Percentiles rank a stretch among this genome's conserved stretches.
Conservation (phyloP, 2,113 vertebrate genomes). For the Catharus bicknelli region DNA sequence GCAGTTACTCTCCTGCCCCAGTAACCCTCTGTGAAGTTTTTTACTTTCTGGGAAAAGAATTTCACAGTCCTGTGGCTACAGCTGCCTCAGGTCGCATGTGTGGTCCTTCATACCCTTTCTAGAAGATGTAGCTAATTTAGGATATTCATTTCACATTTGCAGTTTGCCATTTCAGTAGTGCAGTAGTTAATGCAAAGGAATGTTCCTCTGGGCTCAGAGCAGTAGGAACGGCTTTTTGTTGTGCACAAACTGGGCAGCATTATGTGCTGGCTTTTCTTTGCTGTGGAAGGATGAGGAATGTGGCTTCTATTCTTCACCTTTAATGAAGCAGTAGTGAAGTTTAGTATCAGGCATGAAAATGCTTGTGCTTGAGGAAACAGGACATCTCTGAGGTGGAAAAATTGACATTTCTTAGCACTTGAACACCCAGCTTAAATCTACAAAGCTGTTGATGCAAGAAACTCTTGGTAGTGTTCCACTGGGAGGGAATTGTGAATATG, state of each 20-base stretch:
- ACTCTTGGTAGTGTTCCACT: neutral
- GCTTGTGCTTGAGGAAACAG: neutral
- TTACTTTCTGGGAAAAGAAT: neutral
- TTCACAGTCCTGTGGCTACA: neutral
- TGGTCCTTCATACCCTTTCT: neutral
- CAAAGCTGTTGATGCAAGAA: neutral
- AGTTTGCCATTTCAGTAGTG: neutral
- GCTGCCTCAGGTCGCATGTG: accelerated
- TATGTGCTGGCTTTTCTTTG: neutral
- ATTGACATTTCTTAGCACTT: neutral
- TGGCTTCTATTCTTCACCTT: neutral
- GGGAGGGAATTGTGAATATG: neutral
- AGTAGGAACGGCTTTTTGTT: neutral
- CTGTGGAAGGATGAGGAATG: neutral
- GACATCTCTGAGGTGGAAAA: neutral
- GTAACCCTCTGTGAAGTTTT: neutral
- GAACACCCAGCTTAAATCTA: neutral
- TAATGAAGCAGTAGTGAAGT: neutral
- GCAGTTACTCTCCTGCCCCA: neutral
- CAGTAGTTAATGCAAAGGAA: neutral
- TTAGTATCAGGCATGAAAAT: neutral
- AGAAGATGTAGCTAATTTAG: neutral
- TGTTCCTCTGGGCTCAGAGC: neutral
- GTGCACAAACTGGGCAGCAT: neutral
- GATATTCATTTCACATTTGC: neutral